Base-by-base conservation (phyloP, 2,797 vertebrate genomes). In the Kryptolebias ocellatus region DNA sequence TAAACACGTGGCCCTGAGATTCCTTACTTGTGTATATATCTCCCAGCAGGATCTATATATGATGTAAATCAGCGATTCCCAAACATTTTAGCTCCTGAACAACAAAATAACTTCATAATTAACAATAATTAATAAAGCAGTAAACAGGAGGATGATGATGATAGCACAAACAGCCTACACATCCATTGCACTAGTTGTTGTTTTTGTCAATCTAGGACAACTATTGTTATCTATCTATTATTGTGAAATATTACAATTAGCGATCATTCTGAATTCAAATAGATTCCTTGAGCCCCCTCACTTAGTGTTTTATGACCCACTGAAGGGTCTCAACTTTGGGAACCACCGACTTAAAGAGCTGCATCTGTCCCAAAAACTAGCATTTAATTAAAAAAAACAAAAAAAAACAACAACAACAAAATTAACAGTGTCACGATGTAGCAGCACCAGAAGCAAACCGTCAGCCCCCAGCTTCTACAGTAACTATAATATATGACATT, bases 11-110 rank as follows among this genome's bases (percentile, higher is more conserved):
- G 9, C 83, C 82, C 88, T 86, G 83, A 86, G 76, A 45, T 85
- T 83, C 81, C 83, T 88, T 64, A 69, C 80, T 74, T 89, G 85
- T 86, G 83, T 42, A 73, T 70, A 74, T 78, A 87, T 84, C 82
- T 64, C 29, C 3, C 49, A 67, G 15, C 14, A 72, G 67, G 77
- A 83, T 85, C 82, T 55, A 67, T 69, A 67, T 69, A 56, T 49
- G 0, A 49, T 56, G 63, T 16, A 70, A 50, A 50, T 50, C 18
- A 49, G 46, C 20, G 46, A 49, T 49, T 49, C n/a, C 17, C 46
- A 49, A 49, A 18, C 17, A 2, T 39, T 24, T 39, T 11, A 14
- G 11, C 3, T 42, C 10, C 39, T 42, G 11, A 42, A 14, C 39
- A 42, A 42, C 39, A 42, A 42, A 42, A 14, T 42, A 42, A 14